phyloP scores from a whole-genome alignment of 2,888 invertebrate genomes.

The Pocota personata region DNA sequence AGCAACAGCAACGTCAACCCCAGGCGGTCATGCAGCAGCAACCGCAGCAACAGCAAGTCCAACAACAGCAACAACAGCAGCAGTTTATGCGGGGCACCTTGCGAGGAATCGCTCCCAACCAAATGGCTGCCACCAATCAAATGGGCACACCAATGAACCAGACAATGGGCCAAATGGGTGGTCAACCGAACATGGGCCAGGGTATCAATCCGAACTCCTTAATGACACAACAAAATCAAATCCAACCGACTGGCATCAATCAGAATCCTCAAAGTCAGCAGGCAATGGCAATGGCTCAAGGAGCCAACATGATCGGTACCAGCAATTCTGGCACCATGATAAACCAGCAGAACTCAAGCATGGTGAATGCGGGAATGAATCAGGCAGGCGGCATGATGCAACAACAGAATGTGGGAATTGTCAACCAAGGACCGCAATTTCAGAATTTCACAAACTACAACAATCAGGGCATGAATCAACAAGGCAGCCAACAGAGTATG shows the following conservation, averaged over 20 bases:
- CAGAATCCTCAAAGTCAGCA: slow-evolving; percentile 80
- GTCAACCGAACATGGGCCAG: slow-evolving; percentile 81
- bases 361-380: slow-evolving; percentile 76
- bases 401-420: slow-evolving; percentile 80
- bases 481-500: slow-evolving; percentile 79
- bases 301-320: slow-evolving; percentile 78
- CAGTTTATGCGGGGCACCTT: slow-evolving; percentile 81
- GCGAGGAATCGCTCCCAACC: slow-evolving; percentile 82
- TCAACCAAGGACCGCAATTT: slow-evolving; percentile 80
- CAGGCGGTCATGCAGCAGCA: slow-evolving; percentile 79
- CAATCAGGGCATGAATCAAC: slow-evolving; percentile 83
- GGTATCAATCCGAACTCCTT: slow-evolving; percentile 75
- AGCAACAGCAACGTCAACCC: slow-evolving; percentile 79
- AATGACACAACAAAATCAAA: slow-evolving; percentile 75
- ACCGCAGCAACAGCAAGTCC: slow-evolving; percentile 78
- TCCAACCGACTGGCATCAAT: slow-evolving; percentile 75
- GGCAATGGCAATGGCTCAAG: slow-evolving; percentile 78
- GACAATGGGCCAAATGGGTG: slow-evolving; percentile 80
- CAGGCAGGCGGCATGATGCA: slow-evolving; percentile 79
- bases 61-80: slow-evolving; percentile 77
- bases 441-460: slow-evolving; percentile 87
- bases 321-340: slow-evolving; percentile 75
- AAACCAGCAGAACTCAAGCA: slow-evolving; percentile 76
- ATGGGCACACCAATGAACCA: slow-evolving; percentile 84
- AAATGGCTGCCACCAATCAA: slow-evolving; percentile 82